Evolutionary conservation across 1,140 invertebrate genomes (phyloP).

Genomic region (Temnothorax curvispinosus): DNA sequence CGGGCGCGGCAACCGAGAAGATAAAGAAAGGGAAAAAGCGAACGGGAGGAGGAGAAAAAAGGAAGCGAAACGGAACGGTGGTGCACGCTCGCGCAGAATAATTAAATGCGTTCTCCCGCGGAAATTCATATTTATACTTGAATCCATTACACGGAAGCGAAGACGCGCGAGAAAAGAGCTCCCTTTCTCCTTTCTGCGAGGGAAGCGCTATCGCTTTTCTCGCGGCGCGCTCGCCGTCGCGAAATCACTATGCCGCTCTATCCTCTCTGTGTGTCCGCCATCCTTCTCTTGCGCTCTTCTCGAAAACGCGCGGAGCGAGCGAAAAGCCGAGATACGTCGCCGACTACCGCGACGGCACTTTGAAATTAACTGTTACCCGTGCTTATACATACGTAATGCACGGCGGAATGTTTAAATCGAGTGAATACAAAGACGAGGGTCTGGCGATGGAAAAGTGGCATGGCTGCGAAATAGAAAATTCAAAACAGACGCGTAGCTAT

Average conservation of each 20-base stretch:
- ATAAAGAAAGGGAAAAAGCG: conserved; percentile 52
- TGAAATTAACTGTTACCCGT: conserved; percentile 62
- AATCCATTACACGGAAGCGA: conserved; percentile 71
- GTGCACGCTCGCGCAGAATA: conserved; percentile 67
- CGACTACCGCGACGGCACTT: conserved; percentile 47
- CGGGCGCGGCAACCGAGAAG: background rate
- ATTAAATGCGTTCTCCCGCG: conserved; percentile 74
- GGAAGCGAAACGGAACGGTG: conserved; percentile 17
- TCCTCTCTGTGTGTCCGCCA: background rate
- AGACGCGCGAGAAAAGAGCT: conserved; percentile 42
- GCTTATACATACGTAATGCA: conserved; percentile 55
- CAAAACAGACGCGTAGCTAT: conserved; percentile 47
- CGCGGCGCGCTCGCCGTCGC: conserved; percentile 20
- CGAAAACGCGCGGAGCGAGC: conserved; percentile 25
- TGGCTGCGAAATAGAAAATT: conserved; percentile 50
- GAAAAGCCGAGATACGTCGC: conserved; percentile 36
- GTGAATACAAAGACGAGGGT: conserved; percentile 22
- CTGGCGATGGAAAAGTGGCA: background rate
- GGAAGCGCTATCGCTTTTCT: background rate
- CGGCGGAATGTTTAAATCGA: conserved; percentile 29
- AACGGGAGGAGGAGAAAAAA: background rate
- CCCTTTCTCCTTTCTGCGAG: background rate
- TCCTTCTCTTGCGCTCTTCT: background rate
- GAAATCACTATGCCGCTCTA: conserved; percentile 9
- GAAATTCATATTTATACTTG: conserved; percentile 78